Evolutionary conservation across 1,140 invertebrate species (phyloP), one percentile per base, ranked within the genome.

Genomic region (Stegodyphus dumicola): DNA sequence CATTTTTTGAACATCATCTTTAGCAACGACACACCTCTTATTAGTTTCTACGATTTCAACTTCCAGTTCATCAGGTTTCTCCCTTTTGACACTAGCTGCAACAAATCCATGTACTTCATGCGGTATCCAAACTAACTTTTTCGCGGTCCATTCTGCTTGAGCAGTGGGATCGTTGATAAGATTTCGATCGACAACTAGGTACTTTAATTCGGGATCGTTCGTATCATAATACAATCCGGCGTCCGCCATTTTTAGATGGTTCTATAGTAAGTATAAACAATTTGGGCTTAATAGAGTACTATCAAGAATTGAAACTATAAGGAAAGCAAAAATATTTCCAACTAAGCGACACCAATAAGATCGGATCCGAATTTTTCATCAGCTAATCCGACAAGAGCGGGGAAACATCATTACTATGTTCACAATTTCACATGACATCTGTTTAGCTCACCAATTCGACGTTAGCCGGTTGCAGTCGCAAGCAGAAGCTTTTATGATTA

Each of bases 1-100:
- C 98, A 99, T 99, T 92, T 99, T 99, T 91, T 99, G 98, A 89
- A 99, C 97, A 91, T 99, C 98, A 93, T 99, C 98, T 91, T 96
- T 96, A 86, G 94, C 93, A 84, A 99, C 95, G 89, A 94, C 92
- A 83, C 94, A 93, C 88, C 94, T 93, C 92, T 99, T 99, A 88
- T 97, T 96, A 89, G 96, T 98, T 92, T 99, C 98, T 88, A 95
- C 94, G 87, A 99, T 93, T 92, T 99, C 97, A 81, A 99, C 97
- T 91, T 99, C 97, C 86, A 99, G 95, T 91, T 98, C 97, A 91
- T 99, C 98, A 87, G 96, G 96, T 88, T 93, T 93, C 91, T 99
- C 98, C 85, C 94, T 94, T 92, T 98, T 98, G 91, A 99, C 97
- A 88, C 95, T 95, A 87, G 97, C 98, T 49, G 96, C 94, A 85